Base-by-base conservation (phyloP, 2,888 invertebrate genomes). In the Morpho helenor region DNA sequence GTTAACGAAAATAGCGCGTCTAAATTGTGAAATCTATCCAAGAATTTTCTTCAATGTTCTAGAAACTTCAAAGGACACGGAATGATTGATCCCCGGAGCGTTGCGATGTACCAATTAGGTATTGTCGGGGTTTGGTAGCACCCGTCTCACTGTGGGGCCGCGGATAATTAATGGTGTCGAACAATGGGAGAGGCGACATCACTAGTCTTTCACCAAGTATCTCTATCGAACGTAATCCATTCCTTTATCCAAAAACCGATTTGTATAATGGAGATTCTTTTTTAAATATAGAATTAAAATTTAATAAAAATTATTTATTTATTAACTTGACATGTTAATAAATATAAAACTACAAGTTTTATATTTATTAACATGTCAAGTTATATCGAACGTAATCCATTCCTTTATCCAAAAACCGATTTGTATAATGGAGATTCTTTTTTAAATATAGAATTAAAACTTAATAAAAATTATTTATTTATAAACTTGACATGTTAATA, bases 71-170 rank as follows among this genome's bases (percentile, higher is more conserved):
- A 54, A 55, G 50, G 47, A 56, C 47, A 60, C 43, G 43, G 46
- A n/a, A 47, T 62, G 62, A 62, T 57, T 55, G 55, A 60, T 57
- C 59, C 52, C 3, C 53, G 43, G 31, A 44, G 56, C 39, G 49
- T 41, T 31, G 57, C 49, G 60, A 62, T 58, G 62, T 62, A 55
- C 60, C 62, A 62, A 60, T 62, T 57, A 62, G 47, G 55, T 55
- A 57, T 55, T 52, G 56, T 52, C 50, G 56, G 49, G 42, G 40
- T 39, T 10, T 10, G 54, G 46, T 49, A 57, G 57, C 52, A 56
- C 52, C 55, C 55, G 41, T 60, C 57, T 55, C 55, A 56, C 60
- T 52, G 60, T 57, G 45, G 47, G 42, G 47, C 46, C 45, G 39
- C 22, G 50, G 51, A 58, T 63, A 63, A 63, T 60, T 56, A 60